Base-by-base conservation (phyloP, 1,140 invertebrate species). In the Drosophila serrata region DNA sequence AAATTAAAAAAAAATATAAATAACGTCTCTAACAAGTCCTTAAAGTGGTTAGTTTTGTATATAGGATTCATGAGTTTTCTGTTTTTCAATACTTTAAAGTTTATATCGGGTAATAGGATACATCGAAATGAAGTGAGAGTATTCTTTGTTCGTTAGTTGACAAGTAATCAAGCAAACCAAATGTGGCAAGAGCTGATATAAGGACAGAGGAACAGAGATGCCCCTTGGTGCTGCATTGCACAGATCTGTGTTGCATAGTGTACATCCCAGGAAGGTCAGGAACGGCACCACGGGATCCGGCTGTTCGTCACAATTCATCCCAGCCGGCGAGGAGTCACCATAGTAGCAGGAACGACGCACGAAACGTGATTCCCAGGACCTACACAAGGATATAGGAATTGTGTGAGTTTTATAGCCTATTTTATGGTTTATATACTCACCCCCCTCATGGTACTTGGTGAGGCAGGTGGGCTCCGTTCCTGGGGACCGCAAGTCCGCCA, bases 341-440 rank as follows among this genome's bases (percentile, higher is more conserved):
- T 67, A 92, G 12, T 76, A 86, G 22, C 90, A 92, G 24, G 72
- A 77, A 7, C 90, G 90, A 17, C 90, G 78, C 42, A 92, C 75
- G 19, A 92, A 92, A 8, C 62, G 33, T 8, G 56, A 12, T 33
- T 85, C 39, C 59, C 77, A 31, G 49, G 12, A 13, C 15, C 84
- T 90, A 55, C 4, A 3, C 9, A 22, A 48, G 19, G 19, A 65
- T 17, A 45, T 15, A 11, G 19, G 7, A 59, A 22, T 40, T 22
- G 13, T n/a, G 40, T 42, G 40, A 15, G 0, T 39, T 17, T n/a
- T 9, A 5, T 6, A 17, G 12, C 0, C 17, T 31, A 33, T 46
- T 82, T 29, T 27, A 1, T 5, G 1, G 5, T 43, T 6, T 19
- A 24, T 56, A 56, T 60, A 87, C 90, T 87, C 29, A 92, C 90